phyloP scores from a whole-genome alignment of 2,797 vertebrate genomes.

The Malacoctenus gilli region DNA sequence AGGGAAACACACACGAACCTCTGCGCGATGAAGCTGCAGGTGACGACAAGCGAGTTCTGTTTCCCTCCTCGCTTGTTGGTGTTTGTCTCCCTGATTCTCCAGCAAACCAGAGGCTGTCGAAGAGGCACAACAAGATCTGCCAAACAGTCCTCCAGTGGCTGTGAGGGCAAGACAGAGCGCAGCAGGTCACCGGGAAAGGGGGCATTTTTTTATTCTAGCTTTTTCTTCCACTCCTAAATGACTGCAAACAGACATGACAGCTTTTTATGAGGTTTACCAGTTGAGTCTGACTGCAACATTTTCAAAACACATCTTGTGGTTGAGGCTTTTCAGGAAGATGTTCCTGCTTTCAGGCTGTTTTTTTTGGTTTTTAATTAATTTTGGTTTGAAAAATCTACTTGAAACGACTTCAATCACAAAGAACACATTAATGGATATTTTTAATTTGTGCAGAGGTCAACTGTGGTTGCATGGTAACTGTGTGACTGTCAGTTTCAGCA shows the following conservation, averaged over 20 bases:
- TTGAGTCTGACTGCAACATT: no score
- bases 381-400: constrained; percentile 18
- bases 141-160: constrained; percentile 18
- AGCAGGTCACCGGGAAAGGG: no score
- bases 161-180: not conserved
- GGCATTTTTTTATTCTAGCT: no score
- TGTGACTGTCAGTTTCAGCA: constrained; percentile 6
- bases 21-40: constrained; percentile 46
- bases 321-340: not conserved
- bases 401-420: constrained; percentile 12
- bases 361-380: constrained; percentile 17
- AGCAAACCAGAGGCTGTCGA: constrained; percentile 30
- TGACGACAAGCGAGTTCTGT: constrained; percentile 59
- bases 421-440: constrained; percentile 15
- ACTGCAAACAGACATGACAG: no score
- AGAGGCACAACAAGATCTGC: constrained; percentile 29
- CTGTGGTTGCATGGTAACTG: constrained; percentile 21
- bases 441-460: constrained; percentile 20
- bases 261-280: no score
- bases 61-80: constrained; percentile 43
- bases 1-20: constrained; percentile 16
- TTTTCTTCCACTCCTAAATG: no score
- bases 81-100: no score
- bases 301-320: no score
- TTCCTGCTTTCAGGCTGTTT: constrained; percentile 6